Evolutionary conservation across 1,140 invertebrate genomes (phyloP), one percentile per base, ranked within the genome.

Genomic region (Conus betulinus): DNA sequence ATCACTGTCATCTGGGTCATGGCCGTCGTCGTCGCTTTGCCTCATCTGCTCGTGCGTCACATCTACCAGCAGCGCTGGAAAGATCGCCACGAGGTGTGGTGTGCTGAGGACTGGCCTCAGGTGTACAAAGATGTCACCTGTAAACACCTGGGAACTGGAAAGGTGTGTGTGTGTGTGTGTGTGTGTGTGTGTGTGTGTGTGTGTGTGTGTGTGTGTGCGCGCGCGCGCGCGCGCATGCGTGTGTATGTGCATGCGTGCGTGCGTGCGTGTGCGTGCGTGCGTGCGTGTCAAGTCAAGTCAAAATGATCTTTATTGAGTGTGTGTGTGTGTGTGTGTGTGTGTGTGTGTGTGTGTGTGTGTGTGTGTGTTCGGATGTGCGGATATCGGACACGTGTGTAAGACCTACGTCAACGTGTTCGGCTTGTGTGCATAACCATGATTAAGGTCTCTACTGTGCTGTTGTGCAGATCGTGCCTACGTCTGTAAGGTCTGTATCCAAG

Each of bases 1-100:
- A 95, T 96, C 71, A 85, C 89, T 27, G 74, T 90, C 79, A 94
- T 95, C n/a, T 96, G 96, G 96, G 23, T 94, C 5, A 15, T 95
- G 0, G 92, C 95, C 5, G 87, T 94, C 7, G 90, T 90, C 0
- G 93, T 95, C 13, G 93, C 96, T 0, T 88, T 93, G 0, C 96
- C 96, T 13, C 93, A 95, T 39, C 91, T 94, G 15, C 83, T 91
- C n/a, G 93, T 93, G 51, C 84, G 93, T 4, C 83, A 87, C 39
- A 90, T 91, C 85, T 90, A 84, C 57, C 89, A 91, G 85, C 25
- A 86, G n/a, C 87, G 87, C 20, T 95, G 93, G 93, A 88, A 88
- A 23, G 90, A 95, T 71, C 87, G 93, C 13, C 89, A 91, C 60
- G 92, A 94, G 90, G 91, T 93, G 51, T 94, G 90, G 89, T 95